phyloP scores from a whole-genome alignment of 2,797 vertebrate genomes.

The Cirrhinus mrigala region DNA sequence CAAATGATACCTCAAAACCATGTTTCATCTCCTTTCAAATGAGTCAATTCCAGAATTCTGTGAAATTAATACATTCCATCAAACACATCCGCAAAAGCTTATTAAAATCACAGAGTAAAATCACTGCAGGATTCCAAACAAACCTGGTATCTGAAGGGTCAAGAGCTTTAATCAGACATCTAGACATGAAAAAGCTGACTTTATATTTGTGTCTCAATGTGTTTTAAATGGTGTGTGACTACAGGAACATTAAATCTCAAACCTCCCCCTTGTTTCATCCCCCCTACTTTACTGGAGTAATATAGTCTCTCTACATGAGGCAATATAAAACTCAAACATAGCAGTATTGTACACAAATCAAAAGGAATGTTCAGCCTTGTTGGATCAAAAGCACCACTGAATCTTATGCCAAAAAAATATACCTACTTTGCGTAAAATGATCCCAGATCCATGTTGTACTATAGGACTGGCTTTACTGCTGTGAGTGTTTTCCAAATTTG shows the following conservation, averaged over 20 bases:
- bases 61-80: background rate
- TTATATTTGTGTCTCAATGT: background rate
- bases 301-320: constrained; percentile 44
- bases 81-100: background rate
- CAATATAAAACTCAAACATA: constrained; percentile 34
- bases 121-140: background rate
- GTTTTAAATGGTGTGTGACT: constrained; percentile 35
- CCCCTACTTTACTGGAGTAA: constrained; percentile 25
- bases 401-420: constrained; percentile 39
- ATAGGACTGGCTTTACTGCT: background rate
- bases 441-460: background rate
- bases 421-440: constrained; percentile 28
- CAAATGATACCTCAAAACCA: background rate
- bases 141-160: background rate
- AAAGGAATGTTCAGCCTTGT: constrained; percentile 30
- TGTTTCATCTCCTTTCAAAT: background rate
- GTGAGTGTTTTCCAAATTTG: constrained; percentile 29
- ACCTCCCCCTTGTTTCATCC: too few species aligned
- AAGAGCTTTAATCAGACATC: background rate
- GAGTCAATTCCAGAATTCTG: background rate
- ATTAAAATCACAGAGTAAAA: background rate
- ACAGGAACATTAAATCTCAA: constrained; percentile 34
- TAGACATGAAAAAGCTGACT: background rate
- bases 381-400: constrained; percentile 36
- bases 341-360: constrained; percentile 34